Percentiles rank a stretch among this genome's conserved stretches.
Evolutionary conservation across 2,888 invertebrate genomes (phyloP).

Genomic region (Pollenia amentaria): DNA sequence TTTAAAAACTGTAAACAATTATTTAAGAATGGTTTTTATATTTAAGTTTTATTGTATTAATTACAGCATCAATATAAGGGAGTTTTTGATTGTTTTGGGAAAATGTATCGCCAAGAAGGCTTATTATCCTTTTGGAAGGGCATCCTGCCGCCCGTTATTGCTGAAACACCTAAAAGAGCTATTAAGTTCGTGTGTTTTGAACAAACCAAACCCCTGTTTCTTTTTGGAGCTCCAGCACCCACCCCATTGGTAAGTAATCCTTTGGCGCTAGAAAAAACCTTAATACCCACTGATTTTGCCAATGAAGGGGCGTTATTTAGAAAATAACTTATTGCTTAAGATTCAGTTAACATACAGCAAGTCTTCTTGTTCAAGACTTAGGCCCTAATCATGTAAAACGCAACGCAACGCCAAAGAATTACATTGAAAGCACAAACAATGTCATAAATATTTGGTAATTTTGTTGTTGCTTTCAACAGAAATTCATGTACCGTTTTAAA

Average conservation of each 20-base stretch:
- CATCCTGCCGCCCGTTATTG: conserved; percentile 95
- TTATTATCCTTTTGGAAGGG: conserved; percentile 95
- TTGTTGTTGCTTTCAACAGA: too few species aligned
- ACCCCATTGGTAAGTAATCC: conserved; percentile 89
- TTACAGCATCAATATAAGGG: conserved; percentile 88
- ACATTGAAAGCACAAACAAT: too few species aligned
- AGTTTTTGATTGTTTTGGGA: conserved; percentile 93
- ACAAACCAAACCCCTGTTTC: conserved; percentile 94
- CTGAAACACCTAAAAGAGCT: conserved; percentile 97
- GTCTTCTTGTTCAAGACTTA: too few species aligned
- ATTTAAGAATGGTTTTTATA: not conserved
- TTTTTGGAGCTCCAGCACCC: conserved; percentile 90
- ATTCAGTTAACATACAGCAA: too few species aligned
- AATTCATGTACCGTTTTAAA: too few species aligned
- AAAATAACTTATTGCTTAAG: too few species aligned
- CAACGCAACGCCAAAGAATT: too few species aligned
- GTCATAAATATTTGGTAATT: too few species aligned
- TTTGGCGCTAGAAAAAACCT: not conserved
- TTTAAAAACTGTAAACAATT: too few species aligned
- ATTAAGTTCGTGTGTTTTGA: conserved; percentile 98
- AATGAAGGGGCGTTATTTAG: too few species aligned
- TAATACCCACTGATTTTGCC: too few species aligned
- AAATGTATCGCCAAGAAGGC: conserved; percentile 95
- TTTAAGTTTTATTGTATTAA: not conserved
- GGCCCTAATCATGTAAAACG: too few species aligned